Evolutionary conservation across 2,797 vertebrate genomes (phyloP).

Genomic region (Buceros bicornis): DNA sequence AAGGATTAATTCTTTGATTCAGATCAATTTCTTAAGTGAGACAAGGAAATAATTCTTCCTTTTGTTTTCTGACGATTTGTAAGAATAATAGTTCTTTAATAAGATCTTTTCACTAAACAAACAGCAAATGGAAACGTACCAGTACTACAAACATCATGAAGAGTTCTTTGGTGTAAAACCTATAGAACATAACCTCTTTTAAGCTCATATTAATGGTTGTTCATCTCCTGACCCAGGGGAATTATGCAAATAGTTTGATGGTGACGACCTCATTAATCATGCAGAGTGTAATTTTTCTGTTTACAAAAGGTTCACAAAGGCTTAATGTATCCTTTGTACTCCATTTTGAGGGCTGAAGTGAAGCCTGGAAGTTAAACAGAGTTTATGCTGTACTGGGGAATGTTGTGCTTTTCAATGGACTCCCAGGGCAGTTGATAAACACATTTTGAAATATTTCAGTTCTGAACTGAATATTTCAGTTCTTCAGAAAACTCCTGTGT

Average conservation of each 20-base stretch:
- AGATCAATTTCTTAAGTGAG: not conserved
- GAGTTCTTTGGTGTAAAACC: not conserved
- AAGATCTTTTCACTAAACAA: not conserved
- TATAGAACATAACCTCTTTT: not conserved
- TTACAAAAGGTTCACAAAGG: not conserved
- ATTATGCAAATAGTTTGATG: not conserved
- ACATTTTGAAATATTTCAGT: not conserved
- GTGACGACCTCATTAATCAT: not conserved
- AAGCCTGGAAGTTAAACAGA: not conserved
- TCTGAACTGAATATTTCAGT: not conserved
- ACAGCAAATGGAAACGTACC: not conserved
- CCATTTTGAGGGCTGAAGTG: not conserved
- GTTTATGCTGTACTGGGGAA: not conserved
- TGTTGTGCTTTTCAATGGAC: not conserved
- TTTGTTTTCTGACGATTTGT: not conserved
- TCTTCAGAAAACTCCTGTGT: not conserved
- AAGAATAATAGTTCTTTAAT: not conserved
- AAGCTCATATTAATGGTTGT: not conserved
- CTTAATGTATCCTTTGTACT: not conserved
- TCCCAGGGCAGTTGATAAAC: not conserved
- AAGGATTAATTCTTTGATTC: not conserved
- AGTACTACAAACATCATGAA: not conserved
- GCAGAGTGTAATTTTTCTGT: not conserved
- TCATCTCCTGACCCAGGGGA: not conserved
- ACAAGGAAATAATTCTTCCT: not conserved